These are phyloP conservation scores for Oxygymnocypris stewartii DNA, from an alignment of 2,113 vertebrate genomes.

Conservation along the genomic window DNA sequence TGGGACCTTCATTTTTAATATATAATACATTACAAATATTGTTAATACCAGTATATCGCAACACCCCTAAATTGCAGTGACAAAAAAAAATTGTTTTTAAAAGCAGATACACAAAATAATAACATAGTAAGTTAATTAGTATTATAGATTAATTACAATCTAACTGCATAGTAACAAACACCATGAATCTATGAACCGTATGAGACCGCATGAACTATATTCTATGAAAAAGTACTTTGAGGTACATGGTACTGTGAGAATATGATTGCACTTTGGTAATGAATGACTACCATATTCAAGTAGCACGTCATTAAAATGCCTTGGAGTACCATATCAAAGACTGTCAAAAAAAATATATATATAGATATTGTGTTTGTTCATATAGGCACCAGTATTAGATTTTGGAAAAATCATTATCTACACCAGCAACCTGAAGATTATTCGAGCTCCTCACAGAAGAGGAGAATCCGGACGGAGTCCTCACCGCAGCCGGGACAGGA, in stretches of 20 bases:
- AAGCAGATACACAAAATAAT: background rate
- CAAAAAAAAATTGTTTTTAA: background rate
- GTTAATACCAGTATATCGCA: no score
- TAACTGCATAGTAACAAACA: background rate
- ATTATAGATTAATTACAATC: background rate
- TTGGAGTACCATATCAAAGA: background rate
- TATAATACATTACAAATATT: no score
- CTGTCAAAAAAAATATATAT: background rate
- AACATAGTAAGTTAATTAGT: background rate
- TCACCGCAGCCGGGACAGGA: conserved; percentile 58
- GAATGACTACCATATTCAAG: background rate
- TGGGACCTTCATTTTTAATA: no score
- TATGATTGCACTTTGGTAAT: background rate
- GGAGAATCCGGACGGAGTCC: conserved; percentile 74
- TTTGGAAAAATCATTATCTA: conserved; percentile 98
- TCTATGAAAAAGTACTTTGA: background rate
- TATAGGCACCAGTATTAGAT: conserved; percentile 82
- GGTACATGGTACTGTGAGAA: background rate
- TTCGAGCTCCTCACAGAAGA: conserved; percentile 82
- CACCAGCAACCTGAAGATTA: conserved; percentile 94
- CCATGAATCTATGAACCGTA: background rate
- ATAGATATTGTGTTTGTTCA: background rate
- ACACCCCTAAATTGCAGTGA: no score
- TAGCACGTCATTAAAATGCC: background rate
- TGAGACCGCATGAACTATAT: background rate